Conservation (phyloP, 2,888 invertebrate genomes). For the Agelastica alni region DNA sequence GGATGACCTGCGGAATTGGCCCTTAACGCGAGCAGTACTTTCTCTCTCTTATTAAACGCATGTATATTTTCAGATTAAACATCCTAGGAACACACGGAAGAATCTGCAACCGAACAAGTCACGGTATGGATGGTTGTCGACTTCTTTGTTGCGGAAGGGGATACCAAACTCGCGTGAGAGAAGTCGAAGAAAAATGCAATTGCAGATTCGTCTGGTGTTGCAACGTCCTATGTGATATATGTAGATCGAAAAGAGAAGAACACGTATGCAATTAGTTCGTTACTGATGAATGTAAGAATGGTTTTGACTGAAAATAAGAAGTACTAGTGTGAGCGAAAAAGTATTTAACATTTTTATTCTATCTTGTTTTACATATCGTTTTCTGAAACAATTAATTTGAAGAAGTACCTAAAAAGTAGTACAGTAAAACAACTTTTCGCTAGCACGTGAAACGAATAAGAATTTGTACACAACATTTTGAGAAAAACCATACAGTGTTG, state of each 20-base stretch:
- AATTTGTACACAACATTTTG: no score
- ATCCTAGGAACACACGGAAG: constrained; percentile 83
- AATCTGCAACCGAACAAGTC: constrained; percentile 81
- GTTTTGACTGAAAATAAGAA: constrained; percentile 31
- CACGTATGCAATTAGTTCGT: constrained; percentile 78
- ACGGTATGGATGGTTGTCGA: constrained; percentile 84
- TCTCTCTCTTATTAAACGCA: no score
- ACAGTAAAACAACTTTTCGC: no score
- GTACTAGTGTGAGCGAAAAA: no score
- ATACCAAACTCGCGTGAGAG: constrained; percentile 80
- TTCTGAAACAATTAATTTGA: no score
- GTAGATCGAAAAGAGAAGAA: constrained; percentile 77
- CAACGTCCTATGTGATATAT: constrained; percentile 82
- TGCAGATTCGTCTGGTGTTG: constrained; percentile 94
- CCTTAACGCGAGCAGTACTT: no score
- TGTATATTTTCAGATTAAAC: constrained; percentile 67
- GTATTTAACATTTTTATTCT: no score
- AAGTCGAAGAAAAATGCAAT: constrained; percentile 85
- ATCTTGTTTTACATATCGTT: no score
- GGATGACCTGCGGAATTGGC: no score
- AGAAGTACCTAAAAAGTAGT: no score
- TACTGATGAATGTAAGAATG: constrained; percentile 21
- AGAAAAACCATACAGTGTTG: no score
- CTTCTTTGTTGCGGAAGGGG: constrained; percentile 88
- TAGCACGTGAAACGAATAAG: no score